These are phyloP conservation scores for Alouatta palliata DNA, from an alignment of 2,113 vertebrate genomes.

Conservation along the genomic window DNA sequence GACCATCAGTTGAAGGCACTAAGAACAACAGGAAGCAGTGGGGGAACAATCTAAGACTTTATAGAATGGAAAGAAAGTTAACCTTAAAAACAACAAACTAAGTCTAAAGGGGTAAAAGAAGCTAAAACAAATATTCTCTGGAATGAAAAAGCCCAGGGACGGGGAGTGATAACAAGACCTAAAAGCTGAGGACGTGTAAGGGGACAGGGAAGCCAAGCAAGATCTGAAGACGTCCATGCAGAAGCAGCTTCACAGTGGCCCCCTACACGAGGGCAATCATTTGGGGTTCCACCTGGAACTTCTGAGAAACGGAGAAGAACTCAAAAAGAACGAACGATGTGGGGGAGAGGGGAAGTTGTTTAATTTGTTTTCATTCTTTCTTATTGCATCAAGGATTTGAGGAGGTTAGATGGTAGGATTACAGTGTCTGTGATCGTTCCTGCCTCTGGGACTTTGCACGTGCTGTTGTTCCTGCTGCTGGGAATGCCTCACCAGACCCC, in stretches of 20 bases:
- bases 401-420: background rate
- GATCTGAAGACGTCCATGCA: background rate
- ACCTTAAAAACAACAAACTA: constrained; percentile 56
- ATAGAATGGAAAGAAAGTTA: background rate
- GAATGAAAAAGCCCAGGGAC: background rate
- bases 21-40: background rate
- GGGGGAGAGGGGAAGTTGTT: background rate
- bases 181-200: background rate
- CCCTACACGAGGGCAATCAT: too few species aligned
- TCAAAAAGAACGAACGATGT: background rate
- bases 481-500: background rate
- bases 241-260: background rate
- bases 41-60: background rate
- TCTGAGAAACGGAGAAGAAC: background rate
- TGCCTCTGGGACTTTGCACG: background rate
- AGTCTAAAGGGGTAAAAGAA: constrained; percentile 39
- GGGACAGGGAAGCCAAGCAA: background rate
- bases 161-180: background rate
- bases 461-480: background rate
- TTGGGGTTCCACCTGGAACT: background rate
- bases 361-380: background rate
- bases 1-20: background rate
- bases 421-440: background rate
- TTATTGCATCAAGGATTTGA: background rate
- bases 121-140: constrained; percentile 29